Base-by-base conservation (phyloP, 2,888 invertebrate species). In the Eupeodes latifasciatus region DNA sequence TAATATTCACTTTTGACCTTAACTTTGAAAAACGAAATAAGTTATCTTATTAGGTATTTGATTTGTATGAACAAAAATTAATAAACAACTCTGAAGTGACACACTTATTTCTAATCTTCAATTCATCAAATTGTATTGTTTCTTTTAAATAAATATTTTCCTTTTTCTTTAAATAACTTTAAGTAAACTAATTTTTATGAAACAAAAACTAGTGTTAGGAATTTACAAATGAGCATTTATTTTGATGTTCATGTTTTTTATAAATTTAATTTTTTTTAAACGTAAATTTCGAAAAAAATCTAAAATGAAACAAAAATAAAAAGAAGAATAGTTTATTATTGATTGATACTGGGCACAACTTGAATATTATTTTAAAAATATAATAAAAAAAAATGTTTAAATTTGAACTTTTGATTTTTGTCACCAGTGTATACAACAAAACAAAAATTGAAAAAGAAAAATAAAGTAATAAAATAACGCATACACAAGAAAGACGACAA, bases 271-370 rank as follows among this genome's bases (percentile, higher is more conserved):
- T 12, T 44, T 74, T 80, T 71, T 83, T 84, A 84, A 66, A 72
- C 71, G 72, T 78, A 61, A 81, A 84, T 84, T 88, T 81, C 84
- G 85, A 88, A 85, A 81, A 81, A 81, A 85, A 88, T 85, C 88
- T 88, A 88, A 88, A 88, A 88, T 59, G 85, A 81, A 88, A 80
- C 66, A 84, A 62, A 62, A 19, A 51, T 55, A 34, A 75, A 27
- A 67, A 72, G 47, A 51, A 75, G 69, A 69, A 71, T 72, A 72
- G 77, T 57, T 80, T 81, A 61, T 77, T 72, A 78, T 79, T 74
- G 34, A 69, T 76, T 27, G 40, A 12, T 66, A 16, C 40, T 62
- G 27, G 27, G 27, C 27, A 27, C 14, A 27, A 64, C 44, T 44
- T 27, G 9, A 27, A 49, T 66, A 7, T 14, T 34, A 36, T 4